Percentiles rank a stretch among this genome's conserved stretches.
Conservation (phyloP, 1,140 invertebrate species). For the Sycobia sp. region DNA sequence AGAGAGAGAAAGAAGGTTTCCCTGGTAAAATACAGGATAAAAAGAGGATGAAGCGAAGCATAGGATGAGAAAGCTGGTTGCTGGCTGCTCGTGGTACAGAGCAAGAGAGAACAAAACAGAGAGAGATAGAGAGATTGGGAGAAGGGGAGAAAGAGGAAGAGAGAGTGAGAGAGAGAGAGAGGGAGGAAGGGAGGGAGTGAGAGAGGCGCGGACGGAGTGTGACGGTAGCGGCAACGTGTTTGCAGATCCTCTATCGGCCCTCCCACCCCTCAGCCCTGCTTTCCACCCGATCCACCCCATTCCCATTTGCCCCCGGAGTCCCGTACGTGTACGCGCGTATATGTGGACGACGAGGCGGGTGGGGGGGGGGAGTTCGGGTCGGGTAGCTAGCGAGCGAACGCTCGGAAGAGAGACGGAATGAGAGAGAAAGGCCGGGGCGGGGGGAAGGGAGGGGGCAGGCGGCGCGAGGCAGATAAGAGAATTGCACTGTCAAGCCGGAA, state of each 20-base stretch:
- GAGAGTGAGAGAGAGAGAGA: neutral
- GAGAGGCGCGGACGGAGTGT: conserved; percentile 40
- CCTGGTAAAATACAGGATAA: conserved; percentile 46
- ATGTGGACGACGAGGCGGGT: too few relatives aligned
- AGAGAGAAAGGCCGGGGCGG: conserved; percentile 7
- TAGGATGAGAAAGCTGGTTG: conserved; percentile 23
- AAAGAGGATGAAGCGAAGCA: conserved; percentile 28
- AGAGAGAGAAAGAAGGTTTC: conserved; percentile 44
- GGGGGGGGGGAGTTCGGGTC: conserved; percentile 15
- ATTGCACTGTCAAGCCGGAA: conserved; percentile 84
- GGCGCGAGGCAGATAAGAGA: conserved; percentile 74
- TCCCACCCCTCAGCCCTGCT: conserved; percentile 48
- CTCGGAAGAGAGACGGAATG: too few relatives aligned
- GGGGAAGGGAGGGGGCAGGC: conserved; percentile 39
- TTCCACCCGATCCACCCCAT: too few relatives aligned
- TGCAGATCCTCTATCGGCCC: conserved; percentile 63
- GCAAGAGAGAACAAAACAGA: neutral
- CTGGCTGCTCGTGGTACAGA: neutral
- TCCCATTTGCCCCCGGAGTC: conserved; percentile 29
- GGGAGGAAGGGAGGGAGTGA: conserved; percentile 33
- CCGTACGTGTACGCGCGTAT: conserved; percentile 46
- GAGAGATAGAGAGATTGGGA: conserved; percentile 3
- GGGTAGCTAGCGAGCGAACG: too few relatives aligned
- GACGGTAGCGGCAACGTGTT: conserved; percentile 50
- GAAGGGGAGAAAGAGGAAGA: neutral